Percentiles rank a stretch among this genome's conserved stretches.
phyloP scores from a whole-genome alignment of 2,888 invertebrate genomes.

The Salpingus planirostris region DNA sequence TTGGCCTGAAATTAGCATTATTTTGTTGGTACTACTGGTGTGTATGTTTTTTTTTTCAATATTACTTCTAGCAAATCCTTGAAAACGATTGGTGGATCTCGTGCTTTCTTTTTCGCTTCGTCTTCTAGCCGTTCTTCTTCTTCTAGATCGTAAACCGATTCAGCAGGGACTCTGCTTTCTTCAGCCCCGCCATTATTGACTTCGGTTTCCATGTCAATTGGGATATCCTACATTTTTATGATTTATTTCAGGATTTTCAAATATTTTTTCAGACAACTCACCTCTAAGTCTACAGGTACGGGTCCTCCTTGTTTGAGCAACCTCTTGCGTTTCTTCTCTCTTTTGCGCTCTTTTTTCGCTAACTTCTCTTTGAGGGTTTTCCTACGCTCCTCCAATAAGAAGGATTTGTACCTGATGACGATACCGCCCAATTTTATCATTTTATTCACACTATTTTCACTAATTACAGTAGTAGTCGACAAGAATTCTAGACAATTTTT shows the following conservation, averaged over 20 bases:
- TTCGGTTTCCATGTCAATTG: constrained; percentile 22
- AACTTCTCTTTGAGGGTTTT: constrained; percentile 63
- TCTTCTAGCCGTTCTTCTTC: constrained; percentile 57
- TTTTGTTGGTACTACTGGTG: constrained; percentile 16
- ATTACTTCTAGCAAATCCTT: constrained; percentile 61
- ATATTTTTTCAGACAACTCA: constrained; percentile 14
- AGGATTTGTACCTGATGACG: constrained; percentile 47
- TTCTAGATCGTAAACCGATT: constrained; percentile 48
- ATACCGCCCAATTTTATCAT: not conserved
- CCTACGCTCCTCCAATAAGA: constrained; percentile 59
- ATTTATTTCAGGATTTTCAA: not conserved
- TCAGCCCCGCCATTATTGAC: constrained; percentile 37
- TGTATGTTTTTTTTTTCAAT: constrained; percentile 32
- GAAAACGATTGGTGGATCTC: constrained; percentile 75
- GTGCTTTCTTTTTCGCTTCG: constrained; percentile 60
- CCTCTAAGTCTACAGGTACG: constrained; percentile 32
- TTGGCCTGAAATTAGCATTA: constrained; percentile 44
- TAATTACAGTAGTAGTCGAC: no score
- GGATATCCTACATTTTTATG: constrained; percentile 1
- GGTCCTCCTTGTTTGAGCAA: constrained; percentile 42
- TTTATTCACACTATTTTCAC: no score
- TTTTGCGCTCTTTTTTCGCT: constrained; percentile 62
- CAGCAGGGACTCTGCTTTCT: constrained; percentile 45
- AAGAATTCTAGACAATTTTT: no score
- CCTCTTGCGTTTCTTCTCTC: constrained; percentile 60